Conservation (phyloP, 1,140 invertebrate species). For the Procambarus virginalis region DNA sequence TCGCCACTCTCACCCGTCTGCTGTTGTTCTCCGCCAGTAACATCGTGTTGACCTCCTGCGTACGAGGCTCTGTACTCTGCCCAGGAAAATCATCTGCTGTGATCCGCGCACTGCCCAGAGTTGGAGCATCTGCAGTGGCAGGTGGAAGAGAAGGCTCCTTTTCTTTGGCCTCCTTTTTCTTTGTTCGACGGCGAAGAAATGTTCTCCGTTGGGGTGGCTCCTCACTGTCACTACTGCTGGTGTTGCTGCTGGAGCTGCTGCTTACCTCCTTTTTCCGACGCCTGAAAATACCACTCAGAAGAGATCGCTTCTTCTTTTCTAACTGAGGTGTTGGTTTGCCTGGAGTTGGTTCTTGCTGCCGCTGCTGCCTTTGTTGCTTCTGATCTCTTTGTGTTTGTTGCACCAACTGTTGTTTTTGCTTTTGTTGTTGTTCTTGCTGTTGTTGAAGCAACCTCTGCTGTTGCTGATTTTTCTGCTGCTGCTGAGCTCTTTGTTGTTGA, state of each 20-base stretch:
- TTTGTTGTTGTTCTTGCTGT: neutral
- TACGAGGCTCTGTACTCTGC: neutral
- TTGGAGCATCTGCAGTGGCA: neutral
- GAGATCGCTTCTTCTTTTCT: conserved; percentile 54
- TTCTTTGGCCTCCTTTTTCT: conserved; percentile 49
- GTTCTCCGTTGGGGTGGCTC: conserved; percentile 16
- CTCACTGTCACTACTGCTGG: conserved; percentile 36
- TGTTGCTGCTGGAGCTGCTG: conserved; percentile 42
- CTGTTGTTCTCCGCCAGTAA: neutral
- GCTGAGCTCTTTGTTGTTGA: conserved; percentile 13
- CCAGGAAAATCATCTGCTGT: neutral
- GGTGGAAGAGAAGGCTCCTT: conserved; percentile 47
- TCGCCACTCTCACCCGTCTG: conserved; percentile 30
- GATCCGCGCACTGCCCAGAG: neutral
- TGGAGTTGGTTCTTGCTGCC: conserved; percentile 3
- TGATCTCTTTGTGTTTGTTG: conserved; percentile 6
- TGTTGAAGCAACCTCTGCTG: conserved; percentile 6
- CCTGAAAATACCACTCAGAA: conserved; percentile 58
- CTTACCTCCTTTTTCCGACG: conserved; percentile 49
- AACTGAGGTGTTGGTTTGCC: neutral
- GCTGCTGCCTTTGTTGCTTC: neutral
- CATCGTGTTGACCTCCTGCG: neutral
- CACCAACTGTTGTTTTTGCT: neutral
- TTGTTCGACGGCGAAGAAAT: conserved; percentile 30
- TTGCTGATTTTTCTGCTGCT: conserved; percentile 6